Conservation (phyloP, 2,888 invertebrate species). For the Eupithecia dodoneata region DNA sequence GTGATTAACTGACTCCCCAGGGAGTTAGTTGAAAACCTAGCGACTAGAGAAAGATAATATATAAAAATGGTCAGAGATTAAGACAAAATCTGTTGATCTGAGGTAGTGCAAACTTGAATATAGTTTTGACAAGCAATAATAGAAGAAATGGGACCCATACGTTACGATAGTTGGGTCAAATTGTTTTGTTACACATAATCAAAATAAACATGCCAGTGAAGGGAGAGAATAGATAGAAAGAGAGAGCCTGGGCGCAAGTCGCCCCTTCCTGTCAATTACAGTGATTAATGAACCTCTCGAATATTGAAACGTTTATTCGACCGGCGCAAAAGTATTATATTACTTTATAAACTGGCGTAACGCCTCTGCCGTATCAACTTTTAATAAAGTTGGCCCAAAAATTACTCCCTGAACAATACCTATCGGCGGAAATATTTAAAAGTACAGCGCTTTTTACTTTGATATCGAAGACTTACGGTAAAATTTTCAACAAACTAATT, state of each 20-base stretch:
- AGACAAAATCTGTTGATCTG: not conserved
- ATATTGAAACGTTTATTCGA: conserved; percentile 82
- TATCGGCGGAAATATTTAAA: conserved; percentile 1
- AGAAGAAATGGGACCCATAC: not conserved
- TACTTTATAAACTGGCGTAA: conserved; percentile 67
- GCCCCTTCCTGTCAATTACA: conserved; percentile 80
- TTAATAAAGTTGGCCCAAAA: conserved; percentile 68
- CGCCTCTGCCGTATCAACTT: conserved; percentile 64
- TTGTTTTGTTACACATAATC: conserved; percentile 58
- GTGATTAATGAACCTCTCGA: conserved; percentile 81
- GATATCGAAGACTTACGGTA: not conserved
- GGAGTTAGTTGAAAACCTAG: conserved; percentile 22
- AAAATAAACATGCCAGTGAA: conserved; percentile 58
- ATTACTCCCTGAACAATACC: conserved; percentile 47
- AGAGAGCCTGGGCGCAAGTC: conserved; percentile 63
- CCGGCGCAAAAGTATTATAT: conserved; percentile 77
- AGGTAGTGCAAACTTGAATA: not conserved
- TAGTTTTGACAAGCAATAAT: not conserved
- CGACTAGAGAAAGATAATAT: not conserved
- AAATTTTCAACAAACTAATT: not conserved
- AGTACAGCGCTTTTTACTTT: conserved; percentile 13
- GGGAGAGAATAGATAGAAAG: conserved; percentile 54
- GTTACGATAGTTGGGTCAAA: conserved; percentile 20
- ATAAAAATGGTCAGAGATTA: not conserved
- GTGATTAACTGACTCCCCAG: conserved; percentile 36